These are phyloP conservation scores for Ophiodon elongatus DNA, from an alignment of 2,113 vertebrate species.

Conservation along the genomic window DNA sequence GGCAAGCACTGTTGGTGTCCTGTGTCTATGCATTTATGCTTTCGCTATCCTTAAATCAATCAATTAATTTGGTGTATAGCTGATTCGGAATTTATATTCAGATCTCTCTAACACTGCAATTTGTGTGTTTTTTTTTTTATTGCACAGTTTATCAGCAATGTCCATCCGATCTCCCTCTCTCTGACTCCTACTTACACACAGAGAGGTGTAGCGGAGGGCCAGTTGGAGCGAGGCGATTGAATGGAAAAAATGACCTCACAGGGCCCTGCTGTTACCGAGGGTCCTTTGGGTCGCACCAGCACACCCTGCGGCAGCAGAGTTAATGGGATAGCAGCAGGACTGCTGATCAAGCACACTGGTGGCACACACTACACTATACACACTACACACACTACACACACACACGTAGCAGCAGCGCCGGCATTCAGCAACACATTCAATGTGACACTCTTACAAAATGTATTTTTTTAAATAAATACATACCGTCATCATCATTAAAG, in stretches of 20 bases:
- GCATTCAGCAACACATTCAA: conserved; percentile 35
- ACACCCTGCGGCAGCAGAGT: conserved; percentile 69
- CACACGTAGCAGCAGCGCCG: neutral
- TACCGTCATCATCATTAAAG: conserved; percentile 43
- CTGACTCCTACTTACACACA: no score
- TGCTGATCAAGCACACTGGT: conserved; percentile 76
- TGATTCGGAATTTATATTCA: neutral
- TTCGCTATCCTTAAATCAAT: neutral
- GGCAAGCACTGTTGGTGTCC: neutral
- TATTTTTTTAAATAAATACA: neutral
- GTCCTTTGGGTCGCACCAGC: conserved; percentile 69
- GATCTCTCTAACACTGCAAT: neutral
- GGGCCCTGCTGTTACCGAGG: conserved; percentile 69
- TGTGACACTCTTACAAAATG: conserved; percentile 2
- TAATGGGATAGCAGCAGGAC: conserved; percentile 76
- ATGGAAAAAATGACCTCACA: conserved; percentile 75
- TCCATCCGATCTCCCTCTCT: neutral
- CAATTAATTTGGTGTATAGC: neutral
- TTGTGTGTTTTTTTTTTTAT: neutral
- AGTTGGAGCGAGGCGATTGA: conserved; percentile 54
- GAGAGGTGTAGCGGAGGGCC: conserved; percentile 29
- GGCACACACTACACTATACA: conserved; percentile 40
- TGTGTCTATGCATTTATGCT: neutral
- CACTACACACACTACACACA: conserved; percentile 15
- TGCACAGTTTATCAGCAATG: neutral